Evolutionary conservation across 1,140 invertebrate species (phyloP).

Genomic region (Maniola jurtina): DNA sequence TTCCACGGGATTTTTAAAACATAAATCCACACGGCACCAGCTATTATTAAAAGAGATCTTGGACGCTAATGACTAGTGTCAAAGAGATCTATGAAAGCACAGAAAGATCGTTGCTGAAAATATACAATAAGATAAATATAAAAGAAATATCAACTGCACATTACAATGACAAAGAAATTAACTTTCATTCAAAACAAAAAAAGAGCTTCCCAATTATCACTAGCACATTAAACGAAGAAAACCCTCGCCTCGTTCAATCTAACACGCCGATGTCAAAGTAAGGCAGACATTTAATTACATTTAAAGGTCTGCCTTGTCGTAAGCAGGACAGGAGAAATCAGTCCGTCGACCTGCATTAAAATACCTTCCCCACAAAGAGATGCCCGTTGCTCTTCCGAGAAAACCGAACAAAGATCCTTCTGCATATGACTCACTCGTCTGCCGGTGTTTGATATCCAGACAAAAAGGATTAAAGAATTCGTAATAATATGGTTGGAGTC

Average conservation of each 20-base stretch:
- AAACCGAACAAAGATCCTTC: conserved; percentile 75
- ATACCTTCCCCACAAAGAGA: conserved; percentile 69
- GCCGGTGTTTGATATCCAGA: conserved; percentile 51
- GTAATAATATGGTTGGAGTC: conserved; percentile 14
- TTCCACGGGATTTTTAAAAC: no score
- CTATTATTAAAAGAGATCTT: no score
- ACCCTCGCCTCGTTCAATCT: conserved; percentile 5
- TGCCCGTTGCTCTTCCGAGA: conserved; percentile 64
- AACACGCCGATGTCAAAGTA: conserved; percentile 31
- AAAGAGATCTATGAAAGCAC: no score
- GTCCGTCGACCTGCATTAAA: conserved; percentile 73
- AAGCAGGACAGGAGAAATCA: conserved; percentile 73
- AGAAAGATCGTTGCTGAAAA: no score
- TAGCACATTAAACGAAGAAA: conserved; percentile 1
- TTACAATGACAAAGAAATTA: not conserved
- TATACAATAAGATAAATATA: no score
- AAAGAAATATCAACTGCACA: not conserved
- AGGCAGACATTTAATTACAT: conserved; percentile 48
- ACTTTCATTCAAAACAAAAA: not conserved
- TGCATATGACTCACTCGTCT: conserved; percentile 58
- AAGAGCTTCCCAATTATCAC: not conserved
- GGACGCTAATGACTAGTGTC: no score
- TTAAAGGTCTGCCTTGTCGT: conserved; percentile 35
- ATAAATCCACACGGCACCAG: no score
- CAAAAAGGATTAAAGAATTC: conserved; percentile 45